Percentiles rank a stretch among this genome's conserved stretches.
Conservation (phyloP, 2,888 invertebrate genomes). For the Cotesia congregata region DNA sequence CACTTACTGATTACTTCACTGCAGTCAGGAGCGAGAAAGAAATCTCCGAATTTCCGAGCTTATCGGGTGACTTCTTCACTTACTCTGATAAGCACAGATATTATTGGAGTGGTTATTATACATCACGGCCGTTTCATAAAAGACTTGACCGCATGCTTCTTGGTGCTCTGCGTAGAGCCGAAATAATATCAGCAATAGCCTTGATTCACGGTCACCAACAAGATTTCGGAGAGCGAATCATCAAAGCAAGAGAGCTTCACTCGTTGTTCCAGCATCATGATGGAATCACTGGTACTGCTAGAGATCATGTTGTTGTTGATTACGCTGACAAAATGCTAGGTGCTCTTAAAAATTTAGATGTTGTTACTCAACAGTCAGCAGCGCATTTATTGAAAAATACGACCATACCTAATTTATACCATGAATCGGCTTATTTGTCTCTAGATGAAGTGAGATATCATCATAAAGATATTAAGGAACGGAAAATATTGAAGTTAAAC, state of each 20-base stretch:
- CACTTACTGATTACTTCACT: constrained; percentile 90
- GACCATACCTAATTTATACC: constrained; percentile 61
- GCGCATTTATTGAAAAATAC: constrained; percentile 63
- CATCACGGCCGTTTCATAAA: constrained; percentile 93
- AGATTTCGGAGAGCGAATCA: constrained; percentile 70
- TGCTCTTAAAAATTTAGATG: constrained; percentile 65
- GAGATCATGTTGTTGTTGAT: constrained; percentile 91
- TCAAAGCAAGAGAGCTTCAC: constrained; percentile 81
- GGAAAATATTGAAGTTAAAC: constrained; percentile 68
- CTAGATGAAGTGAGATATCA: constrained; percentile 73
- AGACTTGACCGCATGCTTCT: constrained; percentile 89
- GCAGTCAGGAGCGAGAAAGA: constrained; percentile 76
- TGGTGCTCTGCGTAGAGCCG: constrained; percentile 79
- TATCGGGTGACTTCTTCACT: constrained; percentile 96
- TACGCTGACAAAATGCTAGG: constrained; percentile 79
- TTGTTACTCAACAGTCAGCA: constrained; percentile 67
- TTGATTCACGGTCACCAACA: constrained; percentile 66
- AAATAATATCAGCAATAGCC: constrained; percentile 78
- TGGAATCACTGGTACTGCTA: constrained; percentile 95
- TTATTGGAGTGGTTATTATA: constrained; percentile 98
- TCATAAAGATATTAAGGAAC: constrained; percentile 64
- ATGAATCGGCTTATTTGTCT: constrained; percentile 72
- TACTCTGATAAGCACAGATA: constrained; percentile 95
- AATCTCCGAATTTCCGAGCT: constrained; percentile 79
- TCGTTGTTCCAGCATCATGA: constrained; percentile 98